Percentiles rank a stretch among this genome's conserved stretches.
Conservation (phyloP, 2,797 vertebrate species). For the Gymnothorax reevesii region DNA sequence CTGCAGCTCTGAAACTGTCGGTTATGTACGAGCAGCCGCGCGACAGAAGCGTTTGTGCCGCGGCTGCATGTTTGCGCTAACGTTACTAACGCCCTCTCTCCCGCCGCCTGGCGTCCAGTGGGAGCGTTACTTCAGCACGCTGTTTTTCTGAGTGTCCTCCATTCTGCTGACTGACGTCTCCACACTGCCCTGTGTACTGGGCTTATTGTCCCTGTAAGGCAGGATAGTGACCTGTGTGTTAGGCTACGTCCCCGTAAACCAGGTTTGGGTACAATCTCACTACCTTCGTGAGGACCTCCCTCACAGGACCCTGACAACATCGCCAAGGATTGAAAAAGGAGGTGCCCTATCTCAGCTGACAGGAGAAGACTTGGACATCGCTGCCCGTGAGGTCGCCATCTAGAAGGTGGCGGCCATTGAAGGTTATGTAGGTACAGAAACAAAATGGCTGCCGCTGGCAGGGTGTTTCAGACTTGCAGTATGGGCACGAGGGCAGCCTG, state of each 20-base stretch:
- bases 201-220: neutral
- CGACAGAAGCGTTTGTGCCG: constrained; percentile 53
- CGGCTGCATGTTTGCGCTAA: constrained; percentile 63
- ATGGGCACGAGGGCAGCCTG: neutral
- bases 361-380: neutral
- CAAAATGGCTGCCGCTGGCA: neutral
- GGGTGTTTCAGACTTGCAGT: neutral
- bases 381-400: neutral
- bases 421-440: neutral
- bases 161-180: neutral
- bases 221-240: neutral
- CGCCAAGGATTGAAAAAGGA: neutral
- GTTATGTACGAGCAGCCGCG: constrained; percentile 53
- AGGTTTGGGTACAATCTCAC: neutral
- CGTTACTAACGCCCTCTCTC: constrained; percentile 62
- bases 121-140: constrained; percentile 39
- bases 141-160: constrained; percentile 20
- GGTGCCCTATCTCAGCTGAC: neutral
- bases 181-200: neutral
- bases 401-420: neutral
- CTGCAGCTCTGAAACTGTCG: constrained; percentile 44
- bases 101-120: constrained; percentile 59
- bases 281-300: neutral
- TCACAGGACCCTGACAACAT: neutral
- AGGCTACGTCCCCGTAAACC: neutral